Conservation (phyloP, 1,140 invertebrate species). For the Papilio aristodemus region DNA sequence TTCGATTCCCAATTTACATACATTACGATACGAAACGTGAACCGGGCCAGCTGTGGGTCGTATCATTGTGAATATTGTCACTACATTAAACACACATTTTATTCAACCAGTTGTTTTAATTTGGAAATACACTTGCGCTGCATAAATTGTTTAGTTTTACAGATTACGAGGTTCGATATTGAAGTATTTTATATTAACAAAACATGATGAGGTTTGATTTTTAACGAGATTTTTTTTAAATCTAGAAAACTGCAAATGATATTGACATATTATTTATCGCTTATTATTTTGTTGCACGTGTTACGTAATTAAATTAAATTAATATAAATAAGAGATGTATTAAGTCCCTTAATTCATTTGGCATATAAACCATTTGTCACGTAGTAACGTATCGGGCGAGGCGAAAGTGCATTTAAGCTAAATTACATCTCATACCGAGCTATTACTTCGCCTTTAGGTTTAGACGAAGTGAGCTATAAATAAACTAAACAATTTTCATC, state of each 20-base stretch:
- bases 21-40: conserved; percentile 26
- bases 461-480: conserved; percentile 5
- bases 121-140: too few relatives aligned
- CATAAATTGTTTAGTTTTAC: too few relatives aligned
- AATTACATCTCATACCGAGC: not conserved
- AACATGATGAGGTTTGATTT: too few relatives aligned
- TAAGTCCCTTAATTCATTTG: not conserved
- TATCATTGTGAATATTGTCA: conserved; percentile 16
- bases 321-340: too few relatives aligned
- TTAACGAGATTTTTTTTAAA: too few relatives aligned
- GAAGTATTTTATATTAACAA: too few relatives aligned
- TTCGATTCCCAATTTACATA: conserved; percentile 30
- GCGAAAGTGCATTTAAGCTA: conserved; percentile 15
- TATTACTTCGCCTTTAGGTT: not conserved
- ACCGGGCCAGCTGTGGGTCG: conserved; percentile 16
- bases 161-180: too few relatives aligned
- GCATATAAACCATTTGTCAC: not conserved
- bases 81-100: conserved; percentile 17
- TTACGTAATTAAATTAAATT: too few relatives aligned
- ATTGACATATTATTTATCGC: too few relatives aligned
- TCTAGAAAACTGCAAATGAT: too few relatives aligned
- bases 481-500: conserved; percentile 7
- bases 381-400: not conserved
- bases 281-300: too few relatives aligned
- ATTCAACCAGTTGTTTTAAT: not conserved